A percentile compares a stretch with the other conserved stretches of the same genome.
These are phyloP conservation scores for Fistularia tabacaria DNA, from an alignment of 2,797 vertebrate genomes.

Conservation along the genomic window DNA sequence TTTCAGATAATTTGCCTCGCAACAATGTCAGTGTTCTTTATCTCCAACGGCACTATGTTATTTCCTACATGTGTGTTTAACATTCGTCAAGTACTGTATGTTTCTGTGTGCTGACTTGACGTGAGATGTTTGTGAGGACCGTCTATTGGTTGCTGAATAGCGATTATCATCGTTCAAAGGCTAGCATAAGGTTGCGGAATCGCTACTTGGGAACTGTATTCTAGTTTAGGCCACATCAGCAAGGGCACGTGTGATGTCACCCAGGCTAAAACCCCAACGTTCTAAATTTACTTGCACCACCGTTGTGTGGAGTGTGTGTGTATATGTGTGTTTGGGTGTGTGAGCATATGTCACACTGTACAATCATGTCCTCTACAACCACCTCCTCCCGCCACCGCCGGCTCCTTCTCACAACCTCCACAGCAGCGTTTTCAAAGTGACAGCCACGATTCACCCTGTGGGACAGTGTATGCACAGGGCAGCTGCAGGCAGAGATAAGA, in stretches of 20 bases:
- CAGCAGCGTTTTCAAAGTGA: conserved; percentile 41
- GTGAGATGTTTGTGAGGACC: conserved; percentile 12
- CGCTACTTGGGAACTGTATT: neutral
- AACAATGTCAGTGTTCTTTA: conserved; percentile 43
- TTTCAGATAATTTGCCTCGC: conserved; percentile 25
- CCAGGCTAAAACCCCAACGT: conserved; percentile 3
- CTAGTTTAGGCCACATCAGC: neutral
- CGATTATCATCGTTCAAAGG: conserved; percentile 22
- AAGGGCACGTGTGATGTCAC: neutral
- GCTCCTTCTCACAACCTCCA: conserved; percentile 46
- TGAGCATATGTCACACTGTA: conserved; percentile 13
- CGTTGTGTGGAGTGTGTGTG: conserved; percentile 9
- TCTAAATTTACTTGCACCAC: conserved; percentile 7
- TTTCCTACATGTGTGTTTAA: conserved; percentile 7
- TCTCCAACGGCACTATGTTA: conserved; percentile 12
- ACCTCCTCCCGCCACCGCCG: conserved; percentile 1
- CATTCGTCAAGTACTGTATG: neutral
- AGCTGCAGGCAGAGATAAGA: conserved; percentile 69
- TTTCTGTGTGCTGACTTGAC: neutral
- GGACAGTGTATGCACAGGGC: conserved; percentile 42
- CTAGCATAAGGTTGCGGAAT: conserved; percentile 11
- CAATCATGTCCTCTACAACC: conserved; percentile 17
- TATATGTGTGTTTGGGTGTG: conserved; percentile 7
- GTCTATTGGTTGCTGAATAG: conserved; percentile 15
- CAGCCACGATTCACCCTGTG: conserved; percentile 44